Conservation (phyloP, 2,113 vertebrate genomes). For the Myodes glareolus region DNA sequence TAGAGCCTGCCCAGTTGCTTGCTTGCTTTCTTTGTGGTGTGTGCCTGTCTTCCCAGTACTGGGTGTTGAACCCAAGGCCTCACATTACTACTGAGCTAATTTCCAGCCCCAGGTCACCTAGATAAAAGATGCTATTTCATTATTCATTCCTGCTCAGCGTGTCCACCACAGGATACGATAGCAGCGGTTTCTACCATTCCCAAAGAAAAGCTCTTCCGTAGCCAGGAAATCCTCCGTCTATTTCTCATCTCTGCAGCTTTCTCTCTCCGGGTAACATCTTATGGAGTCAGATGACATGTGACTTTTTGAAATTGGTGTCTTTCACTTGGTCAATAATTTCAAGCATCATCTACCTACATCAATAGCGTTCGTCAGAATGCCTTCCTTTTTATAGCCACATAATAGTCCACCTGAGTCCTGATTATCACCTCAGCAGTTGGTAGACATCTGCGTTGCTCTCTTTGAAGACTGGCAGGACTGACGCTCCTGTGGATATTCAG, state of each 20-base stretch:
- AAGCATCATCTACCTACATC: background rate
- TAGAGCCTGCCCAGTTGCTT: background rate
- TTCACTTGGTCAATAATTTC: background rate
- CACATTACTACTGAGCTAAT: background rate
- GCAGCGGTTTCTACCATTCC: background rate
- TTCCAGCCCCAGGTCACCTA: background rate
- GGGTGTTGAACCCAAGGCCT: background rate
- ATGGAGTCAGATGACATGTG: background rate
- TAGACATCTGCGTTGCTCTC: background rate
- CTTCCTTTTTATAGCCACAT: background rate
- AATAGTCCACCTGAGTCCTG: background rate
- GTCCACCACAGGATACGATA: background rate
- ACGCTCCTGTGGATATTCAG: background rate
- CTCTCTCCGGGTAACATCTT: too few relatives aligned
- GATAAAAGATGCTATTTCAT: background rate
- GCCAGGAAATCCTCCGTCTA: background rate
- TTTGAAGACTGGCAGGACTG: background rate
- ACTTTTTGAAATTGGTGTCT: background rate
- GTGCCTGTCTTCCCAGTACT: background rate
- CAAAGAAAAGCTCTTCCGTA: background rate
- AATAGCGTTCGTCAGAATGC: rapidly evolving
- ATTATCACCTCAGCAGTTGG: background rate
- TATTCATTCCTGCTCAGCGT: background rate
- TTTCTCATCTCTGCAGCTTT: background rate
- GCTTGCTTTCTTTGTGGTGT: background rate